Evolutionary conservation across 2,797 vertebrate species (phyloP).

Genomic region (Rhynchotus rufescens): DNA sequence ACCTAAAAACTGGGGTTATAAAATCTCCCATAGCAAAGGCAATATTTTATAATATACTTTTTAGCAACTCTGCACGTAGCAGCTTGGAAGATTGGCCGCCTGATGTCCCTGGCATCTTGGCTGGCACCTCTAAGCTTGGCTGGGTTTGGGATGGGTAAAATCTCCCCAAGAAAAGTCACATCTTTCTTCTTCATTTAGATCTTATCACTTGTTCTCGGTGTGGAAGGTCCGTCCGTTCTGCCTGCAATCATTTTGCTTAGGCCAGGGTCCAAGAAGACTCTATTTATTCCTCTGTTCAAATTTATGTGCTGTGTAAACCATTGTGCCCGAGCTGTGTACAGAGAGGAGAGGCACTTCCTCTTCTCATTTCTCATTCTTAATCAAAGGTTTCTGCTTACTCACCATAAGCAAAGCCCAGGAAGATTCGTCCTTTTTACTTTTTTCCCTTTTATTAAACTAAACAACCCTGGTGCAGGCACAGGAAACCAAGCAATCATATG

Average conservation of each 20-base stretch:
- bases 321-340: constrained; percentile 45
- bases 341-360: constrained; percentile 41
- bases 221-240: background rate
- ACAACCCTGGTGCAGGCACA: background rate
- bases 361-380: constrained; percentile 52
- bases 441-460: background rate
- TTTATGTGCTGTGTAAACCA: constrained; percentile 28
- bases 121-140: background rate
- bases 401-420: background rate
- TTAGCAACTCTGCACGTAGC: background rate
- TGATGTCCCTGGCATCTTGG: background rate
- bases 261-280: background rate
- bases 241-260: background rate
- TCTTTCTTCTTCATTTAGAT: background rate
- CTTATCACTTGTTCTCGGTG: accelerated
- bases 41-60: background rate
- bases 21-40: background rate
- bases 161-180: background rate
- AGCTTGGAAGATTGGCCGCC: background rate
- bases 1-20: background rate
- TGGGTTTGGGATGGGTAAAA: background rate
- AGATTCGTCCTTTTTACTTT: constrained; percentile 4
- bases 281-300: constrained; percentile 29
- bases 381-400: constrained; percentile 53
- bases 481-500: background rate